Base-by-base conservation (phyloP, 1,140 invertebrate genomes). In the Atta cephalotes region DNA sequence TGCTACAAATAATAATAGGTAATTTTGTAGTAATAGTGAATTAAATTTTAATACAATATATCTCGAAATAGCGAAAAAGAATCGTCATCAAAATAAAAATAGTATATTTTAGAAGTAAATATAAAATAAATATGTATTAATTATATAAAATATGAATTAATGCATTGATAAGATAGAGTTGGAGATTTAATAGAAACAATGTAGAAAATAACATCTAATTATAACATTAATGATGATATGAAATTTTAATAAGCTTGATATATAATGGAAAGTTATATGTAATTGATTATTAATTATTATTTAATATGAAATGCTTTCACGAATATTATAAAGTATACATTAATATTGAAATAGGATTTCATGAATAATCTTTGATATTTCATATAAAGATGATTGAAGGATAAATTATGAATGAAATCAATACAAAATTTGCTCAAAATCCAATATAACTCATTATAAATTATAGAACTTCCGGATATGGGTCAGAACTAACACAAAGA, bases 401-500 rank as follows among this genome's bases (percentile, higher is more conserved):
- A 3, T 72, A 18, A 53, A 53, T 53, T 72, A 71, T n/a, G 9
- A 72, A 7, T 9, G 9, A 72, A 51, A 72, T 53, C 4, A 25
- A 72, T 28, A 28, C 7, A 25, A 45, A 3, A 6, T 16, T 18
- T 53, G 25, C 49, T 53, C 10, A 51, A 72, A 72, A 56, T 31
- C 18, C 56, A 62, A 12, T 25, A 25, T 25, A 39, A 78, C 21
- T 4, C 1, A n/a, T 53, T 28, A 49, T 63, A 65, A 74, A 76
- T 89, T 62, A 76, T 91, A 95, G 95, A 89, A 94, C 93, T 66
- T 95, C 95, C 56, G 94, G 95, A 65, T 95, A 95, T 76, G 92
- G 92, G 79, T 94, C 93, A 62, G 95, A 95, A 87, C 51, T 95
- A 35, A 92, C 94, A 39, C 96, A 97, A 92, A 95, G 97, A 90